These are phyloP conservation scores for Murina feae DNA, from an alignment of 2,113 vertebrate genomes.

Conservation along the genomic window DNA sequence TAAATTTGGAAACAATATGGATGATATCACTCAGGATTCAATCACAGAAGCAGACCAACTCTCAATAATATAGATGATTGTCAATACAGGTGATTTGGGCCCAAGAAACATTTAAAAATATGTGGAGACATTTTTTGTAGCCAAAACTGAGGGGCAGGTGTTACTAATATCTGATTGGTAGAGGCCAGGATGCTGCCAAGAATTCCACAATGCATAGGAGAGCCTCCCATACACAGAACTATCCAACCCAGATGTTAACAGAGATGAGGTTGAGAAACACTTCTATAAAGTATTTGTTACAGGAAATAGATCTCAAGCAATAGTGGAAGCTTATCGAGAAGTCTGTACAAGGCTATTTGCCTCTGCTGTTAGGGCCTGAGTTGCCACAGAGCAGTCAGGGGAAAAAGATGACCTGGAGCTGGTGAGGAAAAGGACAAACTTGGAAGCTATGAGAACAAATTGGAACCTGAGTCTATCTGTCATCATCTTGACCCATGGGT, in stretches of 20 bases:
- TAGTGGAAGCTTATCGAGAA: background rate
- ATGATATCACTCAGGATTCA: background rate
- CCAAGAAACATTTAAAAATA: background rate
- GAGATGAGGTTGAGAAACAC: background rate
- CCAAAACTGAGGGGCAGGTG: background rate
- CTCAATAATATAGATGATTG: background rate
- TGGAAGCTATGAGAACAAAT: background rate
- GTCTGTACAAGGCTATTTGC: too few species aligned
- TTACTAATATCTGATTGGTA: background rate
- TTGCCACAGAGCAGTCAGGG: background rate
- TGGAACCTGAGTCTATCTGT: background rate
- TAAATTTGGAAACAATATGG: background rate
- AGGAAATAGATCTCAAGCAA: background rate
- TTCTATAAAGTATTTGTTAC: background rate
- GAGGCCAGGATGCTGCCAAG: background rate
- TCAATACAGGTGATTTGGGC: background rate
- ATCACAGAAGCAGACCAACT: background rate
- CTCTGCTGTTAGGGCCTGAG: background rate
- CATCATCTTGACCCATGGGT: background rate
- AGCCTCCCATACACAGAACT: background rate
- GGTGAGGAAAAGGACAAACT: background rate
- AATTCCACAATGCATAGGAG: background rate
- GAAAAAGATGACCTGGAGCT: background rate
- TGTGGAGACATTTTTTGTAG: background rate
- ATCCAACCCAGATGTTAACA: background rate